These are phyloP conservation scores for Acanthaster planci DNA, from an alignment of 35 echinoderm and acorn worm genomes.

Conservation along the genomic window DNA sequence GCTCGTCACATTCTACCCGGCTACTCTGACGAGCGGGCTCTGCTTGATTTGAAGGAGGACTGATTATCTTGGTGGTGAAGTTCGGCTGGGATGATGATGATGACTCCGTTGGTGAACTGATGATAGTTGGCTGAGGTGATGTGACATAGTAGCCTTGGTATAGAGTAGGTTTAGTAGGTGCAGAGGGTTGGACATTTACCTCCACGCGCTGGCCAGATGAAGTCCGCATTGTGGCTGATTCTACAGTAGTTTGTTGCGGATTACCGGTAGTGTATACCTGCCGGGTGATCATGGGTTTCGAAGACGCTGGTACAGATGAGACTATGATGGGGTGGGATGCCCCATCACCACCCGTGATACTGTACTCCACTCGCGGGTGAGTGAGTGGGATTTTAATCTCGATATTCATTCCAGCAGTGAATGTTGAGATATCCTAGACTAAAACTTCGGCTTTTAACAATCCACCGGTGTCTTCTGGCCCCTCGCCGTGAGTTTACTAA, in stretches of 20 bases:
- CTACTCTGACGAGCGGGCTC: slow-evolving; percentile 69
- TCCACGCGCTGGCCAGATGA: slow-evolving; percentile 50
- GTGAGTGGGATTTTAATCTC: slow-evolving; percentile 69
- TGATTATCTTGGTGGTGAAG: not conserved
- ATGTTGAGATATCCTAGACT: not conserved
- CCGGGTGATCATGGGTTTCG: slow-evolving; percentile 20
- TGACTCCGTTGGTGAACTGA: slow-evolving; percentile 25
- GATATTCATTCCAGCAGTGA: slow-evolving; percentile 53
- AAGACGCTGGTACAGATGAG: not conserved
- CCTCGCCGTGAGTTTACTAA: too few species aligned
- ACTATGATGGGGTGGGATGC: slow-evolving; percentile 26
- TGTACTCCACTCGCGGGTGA: slow-evolving; percentile 69
- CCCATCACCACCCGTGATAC: slow-evolving; percentile 47
- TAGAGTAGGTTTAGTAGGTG: slow-evolving; percentile 24
- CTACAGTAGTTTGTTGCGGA: slow-evolving; percentile 51
- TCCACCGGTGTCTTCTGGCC: too few species aligned
- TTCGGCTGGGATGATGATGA: not conserved
- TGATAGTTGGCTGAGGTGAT: slow-evolving; percentile 13
- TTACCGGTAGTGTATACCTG: not conserved
- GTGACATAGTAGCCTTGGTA: slow-evolving; percentile 68
- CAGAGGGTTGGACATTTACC: slow-evolving; percentile 5
- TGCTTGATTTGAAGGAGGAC: not conserved
- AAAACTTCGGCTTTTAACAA: too few species aligned
- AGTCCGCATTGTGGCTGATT: slow-evolving; percentile 45
- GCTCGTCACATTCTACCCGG: slow-evolving; percentile 72